Conservation (phyloP, 1,140 invertebrate genomes). For the Microplitis mediator region DNA sequence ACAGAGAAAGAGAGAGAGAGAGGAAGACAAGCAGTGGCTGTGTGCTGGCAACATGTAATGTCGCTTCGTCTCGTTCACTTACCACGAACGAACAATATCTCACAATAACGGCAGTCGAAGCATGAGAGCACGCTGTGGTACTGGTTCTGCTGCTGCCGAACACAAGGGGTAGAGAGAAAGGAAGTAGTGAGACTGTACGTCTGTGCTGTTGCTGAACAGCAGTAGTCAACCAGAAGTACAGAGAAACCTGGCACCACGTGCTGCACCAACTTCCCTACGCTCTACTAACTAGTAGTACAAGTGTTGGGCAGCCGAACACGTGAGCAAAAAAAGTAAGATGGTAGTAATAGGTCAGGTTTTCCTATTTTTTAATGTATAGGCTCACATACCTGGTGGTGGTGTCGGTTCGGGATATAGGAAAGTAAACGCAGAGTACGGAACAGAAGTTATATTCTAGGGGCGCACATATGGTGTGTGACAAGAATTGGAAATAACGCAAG, state of each 20-base stretch:
- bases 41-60: not conserved
- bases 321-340: not conserved
- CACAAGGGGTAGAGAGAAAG: not conserved
- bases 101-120: constrained; percentile 1
- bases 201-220: too few species aligned
- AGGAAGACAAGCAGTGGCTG: too few species aligned
- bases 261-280: not conserved
- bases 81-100: constrained; percentile 11
- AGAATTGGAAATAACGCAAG: constrained; percentile 7
- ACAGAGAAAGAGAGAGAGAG: not conserved
- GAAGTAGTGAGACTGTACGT: not conserved
- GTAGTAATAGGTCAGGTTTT: not conserved
- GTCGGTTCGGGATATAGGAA: not conserved
- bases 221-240: too few species aligned
- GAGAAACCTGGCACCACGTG: not conserved
- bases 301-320: not conserved
- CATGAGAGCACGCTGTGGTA: not conserved
- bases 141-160: not conserved
- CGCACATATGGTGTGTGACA: constrained; percentile 3
- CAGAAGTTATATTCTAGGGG: not conserved
- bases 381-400: not conserved
- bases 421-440: not conserved
- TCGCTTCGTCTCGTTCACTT: not conserved
- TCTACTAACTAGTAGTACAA: too few species aligned
- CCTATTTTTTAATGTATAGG: too few species aligned